Evolutionary conservation across 1,140 invertebrate species (phyloP).

Genomic region (Drosophila sulfurigaster): DNA sequence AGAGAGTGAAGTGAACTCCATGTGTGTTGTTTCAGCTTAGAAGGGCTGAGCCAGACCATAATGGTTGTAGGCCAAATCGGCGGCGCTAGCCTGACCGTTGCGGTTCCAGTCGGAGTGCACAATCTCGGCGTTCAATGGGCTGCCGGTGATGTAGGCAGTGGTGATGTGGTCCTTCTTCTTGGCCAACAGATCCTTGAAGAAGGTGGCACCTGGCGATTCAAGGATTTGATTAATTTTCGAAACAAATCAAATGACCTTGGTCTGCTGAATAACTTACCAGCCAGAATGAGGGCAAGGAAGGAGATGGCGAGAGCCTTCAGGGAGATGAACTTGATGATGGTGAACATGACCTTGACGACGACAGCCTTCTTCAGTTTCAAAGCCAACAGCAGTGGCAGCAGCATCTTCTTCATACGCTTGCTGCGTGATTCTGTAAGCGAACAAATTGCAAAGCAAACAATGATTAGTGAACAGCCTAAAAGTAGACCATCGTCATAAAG

Average conservation of each 20-base stretch:
- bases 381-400: slow-evolving; percentile 87
- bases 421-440: slow-evolving; percentile 86
- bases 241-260: slow-evolving; percentile 33
- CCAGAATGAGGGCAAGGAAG: slow-evolving; percentile 87
- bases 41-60: slow-evolving; percentile 83
- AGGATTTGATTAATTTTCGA: not conserved
- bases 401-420: slow-evolving; percentile 87
- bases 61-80: slow-evolving; percentile 83
- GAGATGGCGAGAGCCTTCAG: slow-evolving; percentile 88
- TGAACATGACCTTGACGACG: slow-evolving; percentile 88
- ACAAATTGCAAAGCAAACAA: slow-evolving; percentile 23
- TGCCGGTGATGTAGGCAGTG: slow-evolving; percentile 84
- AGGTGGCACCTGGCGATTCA: slow-evolving; percentile 70
- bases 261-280: slow-evolving; percentile 65
- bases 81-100: slow-evolving; percentile 79
- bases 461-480: slow-evolving; percentile 31
- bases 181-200: slow-evolving; percentile 84
- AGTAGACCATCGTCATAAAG: slow-evolving; percentile 41
- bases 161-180: slow-evolving; percentile 85
- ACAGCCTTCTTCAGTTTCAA: slow-evolving; percentile 88
- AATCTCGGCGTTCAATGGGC: slow-evolving; percentile 84
- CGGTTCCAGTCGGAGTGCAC: slow-evolving; percentile 84
- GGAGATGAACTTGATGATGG: slow-evolving; percentile 87
- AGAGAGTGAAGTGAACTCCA: slow-evolving; percentile 17
- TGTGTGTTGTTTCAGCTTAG: slow-evolving; percentile 49